A percentile compares a stretch with the other conserved stretches of the same genome.
phyloP scores from a whole-genome alignment of 92 coral and sea anemone genomes.

The Palythoa grandis region DNA sequence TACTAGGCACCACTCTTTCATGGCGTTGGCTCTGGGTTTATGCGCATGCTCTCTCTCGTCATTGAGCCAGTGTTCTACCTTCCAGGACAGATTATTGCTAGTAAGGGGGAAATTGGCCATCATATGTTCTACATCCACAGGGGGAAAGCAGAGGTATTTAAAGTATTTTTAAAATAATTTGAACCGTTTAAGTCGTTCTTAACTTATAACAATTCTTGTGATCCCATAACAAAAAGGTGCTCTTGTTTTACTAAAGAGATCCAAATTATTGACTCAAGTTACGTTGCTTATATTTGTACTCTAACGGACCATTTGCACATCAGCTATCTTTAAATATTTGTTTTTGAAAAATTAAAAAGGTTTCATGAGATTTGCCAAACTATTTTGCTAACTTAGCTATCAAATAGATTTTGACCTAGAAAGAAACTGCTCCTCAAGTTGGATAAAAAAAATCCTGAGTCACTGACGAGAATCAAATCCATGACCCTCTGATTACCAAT shows the following conservation, averaged over 20 bases:
- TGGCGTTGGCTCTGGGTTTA: slow-evolving; percentile 70
- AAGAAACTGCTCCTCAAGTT: too few species aligned
- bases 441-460: too few species aligned
- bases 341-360: too few species aligned
- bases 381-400: too few species aligned
- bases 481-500: too few species aligned
- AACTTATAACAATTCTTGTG: background rate
- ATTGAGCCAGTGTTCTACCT: slow-evolving; percentile 82
- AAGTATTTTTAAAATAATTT: background rate
- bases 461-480: too few species aligned
- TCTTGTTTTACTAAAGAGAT: background rate
- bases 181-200: background rate
- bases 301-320: too few species aligned
- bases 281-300: too few species aligned
- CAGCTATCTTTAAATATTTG: too few species aligned
- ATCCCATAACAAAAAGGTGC: background rate
- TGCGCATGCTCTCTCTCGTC: slow-evolving; percentile 82
- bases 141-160: slow-evolving; percentile 78
- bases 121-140: slow-evolving; percentile 87
- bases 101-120: slow-evolving; percentile 81
- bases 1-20: slow-evolving; percentile 81
- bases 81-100: slow-evolving; percentile 80
- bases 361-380: too few species aligned
- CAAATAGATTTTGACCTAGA: too few species aligned
- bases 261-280: too few species aligned